Percentiles rank a stretch among this genome's conserved stretches.
Conservation (phyloP, 2,113 vertebrate species). For the Ciconia stormi region DNA sequence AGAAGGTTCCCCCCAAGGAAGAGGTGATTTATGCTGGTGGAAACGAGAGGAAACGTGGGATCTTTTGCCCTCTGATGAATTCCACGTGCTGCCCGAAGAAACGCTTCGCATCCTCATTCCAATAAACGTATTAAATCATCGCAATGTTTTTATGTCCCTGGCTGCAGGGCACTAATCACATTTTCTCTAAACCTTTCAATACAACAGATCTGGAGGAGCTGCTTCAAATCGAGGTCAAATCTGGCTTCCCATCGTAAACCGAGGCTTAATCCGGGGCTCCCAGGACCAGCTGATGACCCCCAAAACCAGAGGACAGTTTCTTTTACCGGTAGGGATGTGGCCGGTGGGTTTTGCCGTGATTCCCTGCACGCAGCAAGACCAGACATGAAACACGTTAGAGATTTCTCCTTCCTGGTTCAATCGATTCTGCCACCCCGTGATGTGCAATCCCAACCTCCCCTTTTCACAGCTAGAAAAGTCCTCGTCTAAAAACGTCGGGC, state of each 20-base stretch:
- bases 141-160: fast-evolving
- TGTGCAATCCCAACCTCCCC: fast-evolving
- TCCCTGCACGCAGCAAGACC: not conserved
- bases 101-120: not conserved
- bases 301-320: not conserved
- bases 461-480: not conserved
- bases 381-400: not conserved
- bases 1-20: not conserved
- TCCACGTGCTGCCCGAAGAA: not conserved
- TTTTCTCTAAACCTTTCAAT: not conserved
- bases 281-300: too few relatives aligned
- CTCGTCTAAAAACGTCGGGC: not conserved
- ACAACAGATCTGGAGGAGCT: not conserved
- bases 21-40: not conserved
- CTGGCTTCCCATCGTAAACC: not conserved
- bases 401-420: not conserved
- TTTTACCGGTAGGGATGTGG: not conserved
- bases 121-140: not conserved
- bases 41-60: not conserved
- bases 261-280: not conserved
- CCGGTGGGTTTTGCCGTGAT: not conserved
- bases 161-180: not conserved
- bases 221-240: not conserved
- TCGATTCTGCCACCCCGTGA: not conserved
- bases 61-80: not conserved